Evolutionary conservation across 2,888 invertebrate species (phyloP).

Genomic region (Ceriagrion tenellum): DNA sequence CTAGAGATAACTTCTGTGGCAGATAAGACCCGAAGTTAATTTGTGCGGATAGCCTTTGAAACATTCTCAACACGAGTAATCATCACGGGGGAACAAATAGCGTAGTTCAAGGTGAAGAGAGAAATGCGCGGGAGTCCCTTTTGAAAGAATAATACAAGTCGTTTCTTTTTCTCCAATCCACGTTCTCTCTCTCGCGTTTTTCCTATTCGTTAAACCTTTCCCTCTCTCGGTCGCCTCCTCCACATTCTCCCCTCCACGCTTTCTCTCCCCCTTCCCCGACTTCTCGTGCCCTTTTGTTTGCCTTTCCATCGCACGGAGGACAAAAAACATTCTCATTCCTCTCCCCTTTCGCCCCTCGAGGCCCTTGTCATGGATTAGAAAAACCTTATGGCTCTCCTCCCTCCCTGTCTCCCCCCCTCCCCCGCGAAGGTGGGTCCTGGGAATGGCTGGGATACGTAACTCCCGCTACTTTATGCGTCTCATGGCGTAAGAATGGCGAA

Average conservation of each 20-base stretch:
- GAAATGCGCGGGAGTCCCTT: background rate
- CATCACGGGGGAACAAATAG: no score
- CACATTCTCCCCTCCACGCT: background rate
- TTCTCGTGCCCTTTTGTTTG: constrained; percentile 6
- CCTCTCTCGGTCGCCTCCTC: background rate
- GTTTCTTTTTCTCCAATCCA: background rate
- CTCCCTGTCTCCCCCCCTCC: background rate
- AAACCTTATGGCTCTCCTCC: background rate
- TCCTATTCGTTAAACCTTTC: background rate
- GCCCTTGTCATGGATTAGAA: background rate
- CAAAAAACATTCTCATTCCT: background rate
- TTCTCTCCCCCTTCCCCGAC: background rate
- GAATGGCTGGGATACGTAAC: background rate
- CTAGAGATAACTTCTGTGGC: no score
- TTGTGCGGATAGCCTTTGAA: no score
- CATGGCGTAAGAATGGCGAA: background rate
- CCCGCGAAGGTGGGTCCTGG: background rate
- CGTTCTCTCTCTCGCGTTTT: background rate
- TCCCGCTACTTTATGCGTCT: background rate
- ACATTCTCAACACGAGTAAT: no score
- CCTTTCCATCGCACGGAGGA: background rate
- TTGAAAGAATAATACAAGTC: background rate
- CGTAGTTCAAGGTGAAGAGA: no score
- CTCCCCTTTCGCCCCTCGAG: background rate
- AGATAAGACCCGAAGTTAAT: no score